Evolutionary conservation across 1,140 invertebrate species (phyloP).

Genomic region (Yoshiicerus persimilis): DNA sequence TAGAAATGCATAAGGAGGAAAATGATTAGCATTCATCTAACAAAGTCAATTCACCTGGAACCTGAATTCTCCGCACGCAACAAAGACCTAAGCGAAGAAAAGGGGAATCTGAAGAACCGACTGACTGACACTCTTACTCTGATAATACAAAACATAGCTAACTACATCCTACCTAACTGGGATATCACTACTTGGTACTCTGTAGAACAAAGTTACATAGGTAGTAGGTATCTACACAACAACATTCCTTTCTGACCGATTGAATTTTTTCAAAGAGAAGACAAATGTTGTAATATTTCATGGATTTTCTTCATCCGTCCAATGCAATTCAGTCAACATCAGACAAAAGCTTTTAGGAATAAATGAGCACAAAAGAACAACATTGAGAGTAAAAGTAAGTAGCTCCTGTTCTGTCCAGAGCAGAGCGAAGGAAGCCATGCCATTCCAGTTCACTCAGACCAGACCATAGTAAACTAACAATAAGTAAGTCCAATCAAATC

Average conservation of each 20-base stretch:
- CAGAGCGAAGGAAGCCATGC: background rate
- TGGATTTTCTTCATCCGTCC: background rate
- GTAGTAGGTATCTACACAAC: background rate
- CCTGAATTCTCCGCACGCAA: conserved; percentile 27
- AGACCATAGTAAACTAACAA: background rate
- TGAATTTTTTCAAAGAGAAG: background rate
- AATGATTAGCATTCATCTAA: conserved; percentile 33
- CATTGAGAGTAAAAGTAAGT: background rate
- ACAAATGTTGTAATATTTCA: conserved; percentile 1
- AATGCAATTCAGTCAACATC: background rate
- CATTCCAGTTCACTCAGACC: background rate
- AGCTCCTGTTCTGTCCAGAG: conserved; percentile 29
- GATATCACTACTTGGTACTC: background rate
- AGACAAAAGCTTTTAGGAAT: conserved; percentile 14
- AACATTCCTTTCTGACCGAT: conserved; percentile 10
- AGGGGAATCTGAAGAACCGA: background rate
- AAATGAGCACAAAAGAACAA: conserved; percentile 19
- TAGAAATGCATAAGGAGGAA: background rate
- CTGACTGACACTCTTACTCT: background rate
- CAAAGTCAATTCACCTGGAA: conserved; percentile 33
- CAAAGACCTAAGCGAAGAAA: background rate
- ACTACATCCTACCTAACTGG: background rate
- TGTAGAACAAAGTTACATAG: background rate
- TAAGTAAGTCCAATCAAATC: background rate
- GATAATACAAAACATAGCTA: background rate